Conservation (phyloP, 2,888 invertebrate genomes). For the Nipponacmea schrenckii region DNA sequence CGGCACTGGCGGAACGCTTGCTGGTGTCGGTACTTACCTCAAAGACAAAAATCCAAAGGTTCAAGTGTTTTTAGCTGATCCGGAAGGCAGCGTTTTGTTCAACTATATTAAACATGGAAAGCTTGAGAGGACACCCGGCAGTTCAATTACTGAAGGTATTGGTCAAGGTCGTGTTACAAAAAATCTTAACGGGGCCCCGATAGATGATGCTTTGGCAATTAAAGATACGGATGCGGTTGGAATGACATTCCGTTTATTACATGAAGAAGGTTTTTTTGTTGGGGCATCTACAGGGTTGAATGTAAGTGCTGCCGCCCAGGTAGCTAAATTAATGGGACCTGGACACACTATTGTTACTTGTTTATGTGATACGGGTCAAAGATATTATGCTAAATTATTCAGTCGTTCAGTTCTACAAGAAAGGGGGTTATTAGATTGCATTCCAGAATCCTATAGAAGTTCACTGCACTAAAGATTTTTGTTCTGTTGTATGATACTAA, state of each 20-base stretch:
- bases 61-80: conserved; percentile 34
- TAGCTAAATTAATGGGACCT: conserved; percentile 63
- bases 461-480: conserved; percentile 36
- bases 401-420: conserved; percentile 56
- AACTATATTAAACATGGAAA: conserved; percentile 65
- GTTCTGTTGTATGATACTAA: no score
- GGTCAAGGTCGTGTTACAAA: conserved; percentile 68
- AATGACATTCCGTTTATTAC: conserved; percentile 64
- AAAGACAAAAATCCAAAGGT: conserved; percentile 65
- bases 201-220: conserved; percentile 64
- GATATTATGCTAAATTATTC: conserved; percentile 63
- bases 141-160: conserved; percentile 67
- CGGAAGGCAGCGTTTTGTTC: conserved; percentile 66
- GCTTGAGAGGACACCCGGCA: conserved; percentile 62
- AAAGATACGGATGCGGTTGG: conserved; percentile 62
- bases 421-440: conserved; percentile 44
- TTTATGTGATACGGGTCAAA: conserved; percentile 67
- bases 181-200: conserved; percentile 65
- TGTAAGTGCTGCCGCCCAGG: conserved; percentile 63
- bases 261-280: conserved; percentile 67
- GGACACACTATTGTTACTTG: conserved; percentile 66
- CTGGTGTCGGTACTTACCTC: conserved; percentile 63
- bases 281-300: conserved; percentile 67
- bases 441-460: conserved; percentile 43
- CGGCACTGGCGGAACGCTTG: conserved; percentile 67